These are phyloP conservation scores for Anthonomus grandis DNA, from an alignment of 1,140 invertebrate species.

Conservation along the genomic window DNA sequence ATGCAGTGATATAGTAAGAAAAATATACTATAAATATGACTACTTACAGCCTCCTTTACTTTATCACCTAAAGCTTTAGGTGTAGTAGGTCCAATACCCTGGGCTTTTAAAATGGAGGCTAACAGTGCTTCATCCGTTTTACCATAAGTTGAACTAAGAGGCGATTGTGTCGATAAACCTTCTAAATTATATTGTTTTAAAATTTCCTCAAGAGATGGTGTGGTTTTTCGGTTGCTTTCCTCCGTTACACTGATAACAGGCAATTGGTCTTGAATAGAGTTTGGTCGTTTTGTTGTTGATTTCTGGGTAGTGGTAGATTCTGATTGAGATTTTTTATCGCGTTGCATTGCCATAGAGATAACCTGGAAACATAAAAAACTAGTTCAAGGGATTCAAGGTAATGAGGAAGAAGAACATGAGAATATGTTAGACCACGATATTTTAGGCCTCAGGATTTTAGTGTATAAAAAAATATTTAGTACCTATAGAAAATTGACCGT, in stretches of 20 bases:
- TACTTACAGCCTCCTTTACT: slow-evolving; percentile 58
- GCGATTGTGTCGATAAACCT: slow-evolving; percentile 28
- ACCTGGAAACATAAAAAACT: no score
- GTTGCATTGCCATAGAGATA: slow-evolving; percentile 36
- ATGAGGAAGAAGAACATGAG: no score
- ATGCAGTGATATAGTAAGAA: no score
- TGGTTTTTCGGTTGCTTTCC: slow-evolving; percentile 26
- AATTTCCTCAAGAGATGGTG: slow-evolving; percentile 33
- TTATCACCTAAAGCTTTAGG: slow-evolving; percentile 55
- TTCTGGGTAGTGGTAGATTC: slow-evolving; percentile 20
- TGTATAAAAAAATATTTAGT: no score
- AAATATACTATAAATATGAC: slow-evolving; percentile 1
- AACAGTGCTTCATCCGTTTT: slow-evolving; percentile 62
- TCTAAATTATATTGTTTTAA: slow-evolving; percentile 37
- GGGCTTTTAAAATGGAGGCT: slow-evolving; percentile 63
- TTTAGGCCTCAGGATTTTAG: no score
- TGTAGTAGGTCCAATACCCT: slow-evolving; percentile 64
- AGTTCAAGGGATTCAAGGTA: no score
- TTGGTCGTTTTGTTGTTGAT: slow-evolving; percentile 23
- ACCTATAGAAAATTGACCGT: no score
- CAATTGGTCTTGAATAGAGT: slow-evolving; percentile 30
- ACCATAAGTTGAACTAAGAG: slow-evolving; percentile 46
- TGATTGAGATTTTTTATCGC: slow-evolving; percentile 29
- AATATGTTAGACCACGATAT: no score
- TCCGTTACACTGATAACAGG: slow-evolving; percentile 11